Conservation (phyloP, 1,140 invertebrate genomes). For the Trypoxylus dichotomus region DNA sequence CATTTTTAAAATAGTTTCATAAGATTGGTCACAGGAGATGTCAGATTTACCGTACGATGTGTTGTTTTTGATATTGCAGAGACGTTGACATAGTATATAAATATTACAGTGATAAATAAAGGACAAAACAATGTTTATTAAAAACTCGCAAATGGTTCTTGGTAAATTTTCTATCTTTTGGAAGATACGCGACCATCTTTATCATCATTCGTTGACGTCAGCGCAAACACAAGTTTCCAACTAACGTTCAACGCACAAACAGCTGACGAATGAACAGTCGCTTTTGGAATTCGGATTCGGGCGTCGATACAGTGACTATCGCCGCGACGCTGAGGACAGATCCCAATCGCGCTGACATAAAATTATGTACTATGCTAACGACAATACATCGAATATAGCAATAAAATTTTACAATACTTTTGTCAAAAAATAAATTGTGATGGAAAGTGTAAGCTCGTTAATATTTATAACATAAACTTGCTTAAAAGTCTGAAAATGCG, state of each 20-base stretch:
- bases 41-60: too few species aligned
- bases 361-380: slow-evolving; percentile 24
- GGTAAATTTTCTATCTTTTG: neutral
- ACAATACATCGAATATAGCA: slow-evolving; percentile 36
- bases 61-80: too few species aligned
- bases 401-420: slow-evolving; percentile 22
- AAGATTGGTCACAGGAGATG: too few species aligned
- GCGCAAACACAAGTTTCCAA: slow-evolving; percentile 8
- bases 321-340: slow-evolving; percentile 18
- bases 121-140: neutral
- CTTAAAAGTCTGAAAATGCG: neutral
- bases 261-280: slow-evolving; percentile 31
- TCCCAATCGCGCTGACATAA: slow-evolving; percentile 21
- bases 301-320: slow-evolving; percentile 29
- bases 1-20: too few species aligned
- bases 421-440: neutral
- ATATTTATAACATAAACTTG: neutral
- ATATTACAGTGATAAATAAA: neutral
- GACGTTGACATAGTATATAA: too few species aligned
- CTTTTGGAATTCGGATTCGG: slow-evolving; percentile 31
- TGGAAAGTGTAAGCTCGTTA: slow-evolving; percentile 9
- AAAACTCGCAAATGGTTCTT: neutral
- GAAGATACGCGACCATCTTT: slow-evolving; percentile 7
- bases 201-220: neutral
- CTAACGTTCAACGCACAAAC: slow-evolving; percentile 20